phyloP scores from a whole-genome alignment of 2,797 vertebrate genomes.

The Gallinago stenura region DNA sequence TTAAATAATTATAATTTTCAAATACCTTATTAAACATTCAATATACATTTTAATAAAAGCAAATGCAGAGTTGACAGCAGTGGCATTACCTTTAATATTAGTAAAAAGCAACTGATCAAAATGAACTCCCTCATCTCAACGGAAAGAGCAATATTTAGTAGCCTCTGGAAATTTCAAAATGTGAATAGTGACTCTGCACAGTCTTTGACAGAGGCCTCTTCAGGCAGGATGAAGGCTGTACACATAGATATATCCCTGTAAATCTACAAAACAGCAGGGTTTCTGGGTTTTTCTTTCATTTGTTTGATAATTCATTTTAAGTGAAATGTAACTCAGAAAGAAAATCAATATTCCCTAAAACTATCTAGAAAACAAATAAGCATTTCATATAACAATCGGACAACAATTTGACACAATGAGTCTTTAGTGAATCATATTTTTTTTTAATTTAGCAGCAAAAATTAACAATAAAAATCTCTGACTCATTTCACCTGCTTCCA shows the following conservation, averaged over 20 bases:
- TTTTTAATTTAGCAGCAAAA: background rate
- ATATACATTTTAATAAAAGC: background rate
- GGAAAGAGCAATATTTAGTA: background rate
- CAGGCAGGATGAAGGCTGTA: background rate
- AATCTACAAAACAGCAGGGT: background rate
- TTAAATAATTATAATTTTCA: background rate
- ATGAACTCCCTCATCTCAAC: background rate
- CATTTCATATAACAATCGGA: background rate
- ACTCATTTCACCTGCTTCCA: background rate
- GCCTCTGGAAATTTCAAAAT: background rate
- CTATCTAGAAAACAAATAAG: background rate
- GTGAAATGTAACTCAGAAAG: background rate
- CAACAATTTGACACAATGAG: background rate
- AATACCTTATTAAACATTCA: background rate
- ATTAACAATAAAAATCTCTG: background rate
- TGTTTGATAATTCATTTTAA: background rate
- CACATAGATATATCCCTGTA: background rate
- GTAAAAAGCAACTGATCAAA: background rate
- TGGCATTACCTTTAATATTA: background rate
- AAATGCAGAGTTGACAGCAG: background rate
- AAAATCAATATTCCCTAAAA: background rate
- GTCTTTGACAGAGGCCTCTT: background rate
- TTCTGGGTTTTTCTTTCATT: background rate
- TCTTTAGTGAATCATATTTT: background rate
- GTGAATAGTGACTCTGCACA: background rate